Evolutionary conservation across 2,113 vertebrate species (phyloP).

Genomic region (Tinamus guttatus): DNA sequence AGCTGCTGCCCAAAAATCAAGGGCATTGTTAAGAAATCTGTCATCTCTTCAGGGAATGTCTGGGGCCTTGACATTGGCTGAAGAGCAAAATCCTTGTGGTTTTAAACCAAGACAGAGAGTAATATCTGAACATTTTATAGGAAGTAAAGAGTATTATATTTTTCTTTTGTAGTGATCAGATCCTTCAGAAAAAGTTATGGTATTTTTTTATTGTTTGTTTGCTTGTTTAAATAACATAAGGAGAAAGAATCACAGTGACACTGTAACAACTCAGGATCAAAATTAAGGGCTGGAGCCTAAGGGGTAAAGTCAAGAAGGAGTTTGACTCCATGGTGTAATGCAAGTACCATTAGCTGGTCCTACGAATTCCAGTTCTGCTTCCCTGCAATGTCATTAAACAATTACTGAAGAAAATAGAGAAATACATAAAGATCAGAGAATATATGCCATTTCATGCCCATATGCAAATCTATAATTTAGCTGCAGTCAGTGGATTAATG

Average conservation of each 20-base stretch:
- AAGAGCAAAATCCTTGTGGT: too few species aligned
- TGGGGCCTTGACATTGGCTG: neutral
- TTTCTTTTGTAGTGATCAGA: neutral
- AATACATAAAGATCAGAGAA: neutral
- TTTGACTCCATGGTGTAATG: neutral
- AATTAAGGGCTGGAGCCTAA: neutral
- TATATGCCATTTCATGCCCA: neutral
- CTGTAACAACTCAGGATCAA: neutral
- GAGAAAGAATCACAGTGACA: neutral
- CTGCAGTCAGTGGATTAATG: neutral
- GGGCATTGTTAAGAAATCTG: neutral
- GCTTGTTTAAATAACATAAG: neutral
- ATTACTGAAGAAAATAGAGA: neutral
- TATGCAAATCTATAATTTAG: neutral
- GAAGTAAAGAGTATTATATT: neutral
- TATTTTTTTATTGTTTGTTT: neutral
- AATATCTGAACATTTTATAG: too few species aligned
- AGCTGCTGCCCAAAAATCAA: neutral
- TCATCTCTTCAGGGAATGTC: neutral
- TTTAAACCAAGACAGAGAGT: too few species aligned
- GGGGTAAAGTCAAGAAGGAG: neutral
- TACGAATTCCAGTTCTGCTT: neutral
- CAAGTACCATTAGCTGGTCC: neutral
- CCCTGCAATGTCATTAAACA: neutral
- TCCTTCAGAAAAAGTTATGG: neutral